Base-by-base conservation (phyloP, 2,888 invertebrate species). In the Drepana falcataria region DNA sequence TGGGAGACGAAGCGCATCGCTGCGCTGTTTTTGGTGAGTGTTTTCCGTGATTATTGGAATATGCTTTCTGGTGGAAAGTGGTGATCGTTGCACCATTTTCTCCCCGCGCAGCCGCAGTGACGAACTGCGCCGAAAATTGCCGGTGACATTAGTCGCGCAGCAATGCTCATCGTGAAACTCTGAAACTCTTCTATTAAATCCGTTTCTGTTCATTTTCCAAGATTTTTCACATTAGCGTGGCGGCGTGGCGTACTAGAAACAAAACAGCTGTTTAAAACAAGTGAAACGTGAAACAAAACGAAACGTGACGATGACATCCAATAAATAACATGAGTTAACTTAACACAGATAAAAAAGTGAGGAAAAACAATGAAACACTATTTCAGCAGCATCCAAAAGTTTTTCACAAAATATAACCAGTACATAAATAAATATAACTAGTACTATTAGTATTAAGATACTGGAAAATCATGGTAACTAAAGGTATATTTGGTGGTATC, bases 21-120 rank as follows among this genome's bases (percentile, higher is more conserved):
- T 83, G 83, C 83, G 80, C 66, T 79, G 81, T 77, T 89, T 89
- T 51, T 83, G 87, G 68, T 87, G 82, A 71, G 81, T 85, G 81
- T 93, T 92, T 92, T 93, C 93, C 91, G 92, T 93, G 92, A 93
- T 93, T 91, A 92, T 86, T 69, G 92, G 92, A 77, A 93, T 93
- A 80, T 88, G 83, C 87, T 79, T 91, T 79, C 85, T 88, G 71
- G 85, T 88, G 80, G 83, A 82, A 77, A 88, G 80, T 74, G 90
- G 91, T 75, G 92, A 92, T 62, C 91, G 90, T 73, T 88, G 91
- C 86, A 89, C 84, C 87, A 91, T 91, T 83, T 91, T 89, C 86
- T 93, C 93, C 74, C 93, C 93, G 83, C 94, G 94, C 93, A 94
- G 78, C 75, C 94, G 93, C 93, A 94, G 81, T 80, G 94, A 94